Base-by-base conservation (phyloP, 2,797 vertebrate species). In the Agapornis canus region DNA sequence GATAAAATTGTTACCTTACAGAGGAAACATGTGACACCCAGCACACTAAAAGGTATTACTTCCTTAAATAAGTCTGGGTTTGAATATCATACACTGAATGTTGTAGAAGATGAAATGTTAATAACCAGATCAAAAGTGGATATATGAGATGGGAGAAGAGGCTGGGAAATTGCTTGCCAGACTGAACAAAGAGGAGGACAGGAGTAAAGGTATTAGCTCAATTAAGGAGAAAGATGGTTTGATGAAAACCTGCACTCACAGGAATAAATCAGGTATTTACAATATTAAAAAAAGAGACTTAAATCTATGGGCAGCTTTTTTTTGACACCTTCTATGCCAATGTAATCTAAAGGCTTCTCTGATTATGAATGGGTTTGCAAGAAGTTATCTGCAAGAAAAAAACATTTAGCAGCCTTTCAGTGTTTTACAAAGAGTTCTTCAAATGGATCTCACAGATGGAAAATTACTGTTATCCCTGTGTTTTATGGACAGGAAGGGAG, bases 161-260 rank as follows among this genome's bases (percentile, higher is more conserved):
- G 66, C 76, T 93, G 92, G 91, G 82, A 96, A 96, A 96, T 92
- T 94, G 92, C 89, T 95, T 94, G 85, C 82, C 73, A 86, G 79
- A 42, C 65, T 82, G 92, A 95, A 88, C 79, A 93, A 79, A 89
- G 61, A 60, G 23, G 27, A 91, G 81, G 83, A 94, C 80, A 77
- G 65, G 70, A 93, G 80, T 83, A 60, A 95, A 97, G 83, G 95
- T 90, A 97, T 97, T 95, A 94, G 91, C 86, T 95, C 93, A 95
- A 83, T 96, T 96, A 95, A 92, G 94, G 85, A 88, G 94, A 92
- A 88, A 94, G 91, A 92, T n/a, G 57, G 85, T 71, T 92, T 80
- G 80, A 95, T 72, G 88, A 94, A 88, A 93, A 91, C 27, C 79
- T 94, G 54, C 56, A 37, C 65, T 89, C 42, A 49, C 29, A 59